Conservation (phyloP, 2,113 vertebrate species). For the Dicrurus megarhynchus region DNA sequence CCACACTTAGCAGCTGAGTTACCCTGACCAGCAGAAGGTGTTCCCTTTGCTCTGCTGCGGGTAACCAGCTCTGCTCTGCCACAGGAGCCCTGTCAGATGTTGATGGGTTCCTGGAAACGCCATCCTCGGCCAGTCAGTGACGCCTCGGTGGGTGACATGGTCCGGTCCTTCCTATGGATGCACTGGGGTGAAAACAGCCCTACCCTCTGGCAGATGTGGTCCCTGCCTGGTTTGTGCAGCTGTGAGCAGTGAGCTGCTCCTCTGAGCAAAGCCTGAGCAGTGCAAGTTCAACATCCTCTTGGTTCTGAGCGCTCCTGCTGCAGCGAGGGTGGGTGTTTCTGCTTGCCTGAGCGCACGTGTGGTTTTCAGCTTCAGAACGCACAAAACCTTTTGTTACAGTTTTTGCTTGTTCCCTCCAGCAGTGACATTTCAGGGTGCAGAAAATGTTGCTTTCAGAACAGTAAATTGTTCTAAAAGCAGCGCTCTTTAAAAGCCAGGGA, state of each 20-base stretch:
- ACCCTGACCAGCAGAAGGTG: not conserved
- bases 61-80: not conserved
- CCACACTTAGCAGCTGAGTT: not conserved
- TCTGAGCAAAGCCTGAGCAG: not conserved
- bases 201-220: not conserved
- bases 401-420: not conserved
- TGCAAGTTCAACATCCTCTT: not conserved
- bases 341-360: not conserved
- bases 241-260: not conserved
- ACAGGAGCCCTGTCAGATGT: not conserved
- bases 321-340: not conserved
- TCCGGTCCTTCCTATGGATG: not conserved
- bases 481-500: not conserved
- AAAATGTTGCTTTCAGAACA: not conserved
- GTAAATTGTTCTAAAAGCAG: not conserved
- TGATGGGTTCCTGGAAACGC: rapidly evolving
- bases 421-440: not conserved
- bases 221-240: not conserved
- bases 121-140: not conserved
- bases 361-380: not conserved
- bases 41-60: not conserved
- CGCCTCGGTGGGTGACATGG: rapidly evolving
- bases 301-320: not conserved
- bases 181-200: rapidly evolving
- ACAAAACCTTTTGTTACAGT: not conserved